These are phyloP conservation scores for Neotoma lepida DNA, from an alignment of 2,113 vertebrate species.

Conservation along the genomic window DNA sequence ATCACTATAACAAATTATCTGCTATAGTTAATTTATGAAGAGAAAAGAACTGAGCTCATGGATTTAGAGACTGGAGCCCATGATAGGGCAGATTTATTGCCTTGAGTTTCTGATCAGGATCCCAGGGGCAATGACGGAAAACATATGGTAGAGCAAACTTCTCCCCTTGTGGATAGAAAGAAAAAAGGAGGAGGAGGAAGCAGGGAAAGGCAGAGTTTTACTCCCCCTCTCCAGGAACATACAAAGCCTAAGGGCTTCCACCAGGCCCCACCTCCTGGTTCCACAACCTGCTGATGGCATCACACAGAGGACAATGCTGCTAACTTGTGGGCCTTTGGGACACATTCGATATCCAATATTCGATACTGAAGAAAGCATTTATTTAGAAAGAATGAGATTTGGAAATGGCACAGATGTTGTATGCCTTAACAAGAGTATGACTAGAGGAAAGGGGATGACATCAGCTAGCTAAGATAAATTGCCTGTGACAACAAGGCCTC, in stretches of 20 bases:
- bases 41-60: not conserved
- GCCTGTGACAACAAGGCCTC: not conserved
- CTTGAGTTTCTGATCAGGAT: not conserved
- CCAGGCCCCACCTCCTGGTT: not conserved
- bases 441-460: not conserved
- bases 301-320: too few species aligned
- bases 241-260: not conserved
- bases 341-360: not conserved
- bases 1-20: not conserved
- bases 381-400: conserved; percentile 26
- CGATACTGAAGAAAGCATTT: not conserved
- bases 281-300: not conserved
- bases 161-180: not conserved
- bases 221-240: rapidly evolving
- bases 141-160: not conserved
- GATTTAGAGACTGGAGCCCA: not conserved
- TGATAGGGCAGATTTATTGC: not conserved
- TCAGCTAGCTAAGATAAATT: not conserved
- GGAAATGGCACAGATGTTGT: not conserved
- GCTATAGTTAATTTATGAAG: not conserved
- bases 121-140: too few species aligned
- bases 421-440: not conserved
- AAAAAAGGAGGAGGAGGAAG: not conserved
- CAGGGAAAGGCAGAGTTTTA: not conserved
- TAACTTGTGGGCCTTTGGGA: too few species aligned